A percentile compares a stretch with the other conserved stretches of the same genome.
Conservation (phyloP, 2,888 invertebrate species). For the Papilio gigon region DNA sequence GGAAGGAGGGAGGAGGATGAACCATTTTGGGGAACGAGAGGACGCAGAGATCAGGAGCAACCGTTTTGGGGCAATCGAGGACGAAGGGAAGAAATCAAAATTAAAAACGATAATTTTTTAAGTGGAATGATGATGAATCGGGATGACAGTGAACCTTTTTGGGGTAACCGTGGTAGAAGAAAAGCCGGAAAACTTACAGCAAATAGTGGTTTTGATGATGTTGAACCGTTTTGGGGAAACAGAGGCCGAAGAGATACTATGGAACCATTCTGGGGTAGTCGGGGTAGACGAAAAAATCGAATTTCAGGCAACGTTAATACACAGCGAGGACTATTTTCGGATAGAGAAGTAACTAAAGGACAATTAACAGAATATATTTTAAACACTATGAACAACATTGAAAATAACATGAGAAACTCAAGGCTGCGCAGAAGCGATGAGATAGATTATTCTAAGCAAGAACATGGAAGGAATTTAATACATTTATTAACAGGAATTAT, state of each 20-base stretch:
- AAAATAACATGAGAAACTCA: constrained; percentile 60
- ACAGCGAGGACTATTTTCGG: constrained; percentile 60
- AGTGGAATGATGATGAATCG: background rate
- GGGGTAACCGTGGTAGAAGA: constrained; percentile 52
- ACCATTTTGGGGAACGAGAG: constrained; percentile 67
- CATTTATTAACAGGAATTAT: constrained; percentile 53
- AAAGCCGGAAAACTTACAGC: constrained; percentile 49
- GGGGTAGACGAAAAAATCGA: constrained; percentile 59
- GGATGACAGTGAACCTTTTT: constrained; percentile 46
- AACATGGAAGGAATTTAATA: constrained; percentile 60
- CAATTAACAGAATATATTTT: constrained; percentile 59
- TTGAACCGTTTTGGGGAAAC: constrained; percentile 60
- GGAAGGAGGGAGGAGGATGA: constrained; percentile 48
- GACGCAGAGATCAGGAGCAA: constrained; percentile 55
- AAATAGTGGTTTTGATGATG: constrained; percentile 49
- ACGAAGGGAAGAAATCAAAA: constrained; percentile 45
- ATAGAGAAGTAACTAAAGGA: constrained; percentile 60
- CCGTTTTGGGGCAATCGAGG: constrained; percentile 61
- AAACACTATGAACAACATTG: constrained; percentile 58
- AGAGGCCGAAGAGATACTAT: constrained; percentile 53
- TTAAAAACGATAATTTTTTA: constrained; percentile 27
- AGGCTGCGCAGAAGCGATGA: constrained; percentile 54
- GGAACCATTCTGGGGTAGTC: constrained; percentile 74
- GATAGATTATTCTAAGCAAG: constrained; percentile 56
- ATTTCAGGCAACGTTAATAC: constrained; percentile 40